Percentiles rank a stretch among this genome's conserved stretches.
These are phyloP conservation scores for Flabesymbios commensalis DNA, from an alignment of 2,888 invertebrate species.

Conservation along the genomic window DNA sequence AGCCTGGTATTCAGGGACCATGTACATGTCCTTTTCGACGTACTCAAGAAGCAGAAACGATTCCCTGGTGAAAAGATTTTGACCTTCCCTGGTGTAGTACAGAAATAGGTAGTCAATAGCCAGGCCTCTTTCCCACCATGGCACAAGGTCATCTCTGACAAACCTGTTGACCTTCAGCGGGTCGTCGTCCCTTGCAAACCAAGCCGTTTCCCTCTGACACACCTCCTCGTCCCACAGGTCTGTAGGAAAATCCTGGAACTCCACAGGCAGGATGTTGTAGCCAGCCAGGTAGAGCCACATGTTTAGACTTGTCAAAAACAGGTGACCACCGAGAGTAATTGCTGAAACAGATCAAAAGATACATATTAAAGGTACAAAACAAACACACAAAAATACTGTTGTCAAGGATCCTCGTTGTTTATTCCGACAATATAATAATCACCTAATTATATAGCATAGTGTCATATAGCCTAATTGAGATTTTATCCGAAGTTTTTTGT, in stretches of 20 bases:
- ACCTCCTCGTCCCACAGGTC: constrained; percentile 12
- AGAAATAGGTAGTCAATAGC: constrained; percentile 10
- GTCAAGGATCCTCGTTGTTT: too few relatives aligned
- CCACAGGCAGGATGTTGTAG: constrained; percentile 26
- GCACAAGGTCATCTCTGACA: constrained; percentile 5
- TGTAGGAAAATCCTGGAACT: constrained; percentile 25
- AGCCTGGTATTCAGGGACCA: constrained; percentile 16
- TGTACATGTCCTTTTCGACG: constrained; percentile 20
- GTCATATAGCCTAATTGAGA: too few relatives aligned
- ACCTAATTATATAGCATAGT: too few relatives aligned
- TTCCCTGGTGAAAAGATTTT: constrained; percentile 25
- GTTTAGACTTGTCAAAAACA: constrained; percentile 14
- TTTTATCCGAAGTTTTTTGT: too few relatives aligned
- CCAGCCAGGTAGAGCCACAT: constrained; percentile 11
- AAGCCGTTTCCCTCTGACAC: constrained; percentile 19
- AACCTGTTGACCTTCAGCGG: constrained; percentile 1
- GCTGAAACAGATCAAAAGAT: constrained; percentile 9
- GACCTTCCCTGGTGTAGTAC: constrained; percentile 2
- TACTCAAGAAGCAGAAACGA: constrained; percentile 13
- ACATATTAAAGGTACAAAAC: too few relatives aligned
- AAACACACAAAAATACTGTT: too few relatives aligned
- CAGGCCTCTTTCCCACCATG: constrained; percentile 10
- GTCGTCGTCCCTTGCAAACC: constrained; percentile 14
- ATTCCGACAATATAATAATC: too few relatives aligned
- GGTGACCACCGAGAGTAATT: constrained; percentile 17